Conservation (phyloP, 2,113 vertebrate genomes). For the Periophthalmodon schlosseri region DNA sequence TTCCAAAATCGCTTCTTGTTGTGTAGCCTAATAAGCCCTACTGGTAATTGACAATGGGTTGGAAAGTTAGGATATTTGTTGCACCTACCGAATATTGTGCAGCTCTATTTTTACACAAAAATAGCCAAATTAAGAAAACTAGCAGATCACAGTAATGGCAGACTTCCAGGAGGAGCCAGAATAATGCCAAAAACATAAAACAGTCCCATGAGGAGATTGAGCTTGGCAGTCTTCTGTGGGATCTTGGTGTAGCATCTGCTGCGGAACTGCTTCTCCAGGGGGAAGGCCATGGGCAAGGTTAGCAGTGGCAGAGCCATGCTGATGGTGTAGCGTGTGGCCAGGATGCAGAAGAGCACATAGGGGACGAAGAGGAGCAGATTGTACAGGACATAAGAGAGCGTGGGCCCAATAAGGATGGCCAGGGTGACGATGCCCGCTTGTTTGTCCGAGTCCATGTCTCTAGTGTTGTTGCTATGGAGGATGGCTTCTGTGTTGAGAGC, state of each 20-base stretch:
- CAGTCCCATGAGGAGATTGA: constrained; percentile 93
- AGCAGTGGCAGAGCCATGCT: constrained; percentile 94
- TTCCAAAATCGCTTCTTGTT: neutral
- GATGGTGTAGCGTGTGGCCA: constrained; percentile 92
- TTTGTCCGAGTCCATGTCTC: constrained; percentile 95
- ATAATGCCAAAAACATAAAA: constrained; percentile 95
- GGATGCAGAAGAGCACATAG: constrained; percentile 91
- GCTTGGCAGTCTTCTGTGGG: constrained; percentile 94
- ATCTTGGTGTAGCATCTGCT: constrained; percentile 88
- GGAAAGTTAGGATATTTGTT: neutral
- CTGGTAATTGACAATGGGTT: neutral
- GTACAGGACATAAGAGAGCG: constrained; percentile 90
- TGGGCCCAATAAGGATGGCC: constrained; percentile 93
- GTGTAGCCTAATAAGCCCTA: neutral
- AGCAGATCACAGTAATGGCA: constrained; percentile 83
- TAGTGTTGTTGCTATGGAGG: constrained; percentile 97
- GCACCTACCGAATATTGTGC: neutral
- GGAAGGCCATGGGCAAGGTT: constrained; percentile 94
- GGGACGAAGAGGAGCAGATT: constrained; percentile 89
- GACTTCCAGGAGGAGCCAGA: constrained; percentile 84
- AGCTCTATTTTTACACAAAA: constrained; percentile 42
- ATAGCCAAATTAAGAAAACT: neutral
- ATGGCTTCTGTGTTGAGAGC: constrained; percentile 97
- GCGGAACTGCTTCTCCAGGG: constrained; percentile 92
- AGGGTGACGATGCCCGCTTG: constrained; percentile 95